phyloP scores from a whole-genome alignment of 2,888 invertebrate genomes.

The Caenorhabditis angaria region DNA sequence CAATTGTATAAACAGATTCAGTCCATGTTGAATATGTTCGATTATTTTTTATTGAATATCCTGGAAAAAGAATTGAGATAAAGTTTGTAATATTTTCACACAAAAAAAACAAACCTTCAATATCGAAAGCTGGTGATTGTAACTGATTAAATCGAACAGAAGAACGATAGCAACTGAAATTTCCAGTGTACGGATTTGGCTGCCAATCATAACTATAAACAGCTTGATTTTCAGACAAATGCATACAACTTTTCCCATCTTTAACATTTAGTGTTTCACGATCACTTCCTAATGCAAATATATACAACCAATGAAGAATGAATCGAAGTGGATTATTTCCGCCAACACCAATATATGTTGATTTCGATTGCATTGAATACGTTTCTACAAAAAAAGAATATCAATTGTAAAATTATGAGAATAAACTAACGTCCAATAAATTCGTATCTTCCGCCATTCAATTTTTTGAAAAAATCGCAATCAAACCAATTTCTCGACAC shows the following conservation, averaged over 20 bases:
- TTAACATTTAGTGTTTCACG: constrained; percentile 50
- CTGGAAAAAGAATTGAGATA: background rate
- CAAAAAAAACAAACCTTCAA: no score
- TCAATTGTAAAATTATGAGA: no score
- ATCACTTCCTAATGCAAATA: constrained; percentile 43
- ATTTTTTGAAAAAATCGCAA: constrained; percentile 39
- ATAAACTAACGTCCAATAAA: background rate
- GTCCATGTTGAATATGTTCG: constrained; percentile 64
- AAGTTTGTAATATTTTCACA: constrained; percentile 10
- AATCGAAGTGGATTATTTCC: constrained; percentile 25
- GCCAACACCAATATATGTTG: constrained; percentile 40
- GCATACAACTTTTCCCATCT: constrained; percentile 43
- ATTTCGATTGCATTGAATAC: constrained; percentile 19
- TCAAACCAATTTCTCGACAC: constrained; percentile 32
- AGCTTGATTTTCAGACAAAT: constrained; percentile 40
- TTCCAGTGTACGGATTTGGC: constrained; percentile 45
- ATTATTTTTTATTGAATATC: constrained; percentile 16
- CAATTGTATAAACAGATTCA: constrained; percentile 58
- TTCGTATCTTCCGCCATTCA: constrained; percentile 26
- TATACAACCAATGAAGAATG: constrained; percentile 34
- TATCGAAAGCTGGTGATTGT: constrained; percentile 65
- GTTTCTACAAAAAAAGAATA: constrained; percentile 6
- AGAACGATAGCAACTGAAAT: constrained; percentile 57
- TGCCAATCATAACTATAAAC: constrained; percentile 66
- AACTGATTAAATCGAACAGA: constrained; percentile 42